Percentiles rank a stretch among this genome's conserved stretches.
phyloP scores from a whole-genome alignment of 2,113 vertebrate species.

The Neolamprologus fasciatus region DNA sequence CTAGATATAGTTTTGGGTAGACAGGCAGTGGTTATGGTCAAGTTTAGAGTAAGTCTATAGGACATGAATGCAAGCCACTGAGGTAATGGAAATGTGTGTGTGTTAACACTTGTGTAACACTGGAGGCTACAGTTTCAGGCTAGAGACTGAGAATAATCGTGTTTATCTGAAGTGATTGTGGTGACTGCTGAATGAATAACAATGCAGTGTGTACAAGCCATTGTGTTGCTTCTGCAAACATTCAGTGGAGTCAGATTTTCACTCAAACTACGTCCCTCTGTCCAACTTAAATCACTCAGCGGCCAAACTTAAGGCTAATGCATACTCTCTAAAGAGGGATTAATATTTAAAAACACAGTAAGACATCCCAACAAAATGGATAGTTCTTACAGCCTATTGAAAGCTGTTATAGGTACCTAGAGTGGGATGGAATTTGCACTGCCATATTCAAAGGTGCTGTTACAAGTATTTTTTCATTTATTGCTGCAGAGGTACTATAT shows the following conservation, averaged over 20 bases:
- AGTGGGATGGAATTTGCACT: not conserved
- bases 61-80: not conserved
- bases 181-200: conserved; percentile 29
- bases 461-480: not conserved
- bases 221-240: not conserved
- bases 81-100: not conserved
- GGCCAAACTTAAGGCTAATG: not conserved
- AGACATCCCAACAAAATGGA: not conserved
- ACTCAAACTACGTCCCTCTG: not conserved
- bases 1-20: not conserved
- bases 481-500: not conserved
- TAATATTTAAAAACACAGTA: not conserved
- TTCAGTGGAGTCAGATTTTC: not conserved
- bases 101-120: conserved; percentile 7
- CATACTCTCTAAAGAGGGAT: not conserved
- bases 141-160: conserved; percentile 32
- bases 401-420: not conserved
- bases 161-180: conserved; percentile 47
- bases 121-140: conserved; percentile 9
- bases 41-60: not conserved
- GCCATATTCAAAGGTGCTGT: not conserved
- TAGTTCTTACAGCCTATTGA: not conserved
- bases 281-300: not conserved
- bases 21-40: not conserved
- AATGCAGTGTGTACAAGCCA: not conserved